Evolutionary conservation across 2,888 invertebrate genomes (phyloP).

Genomic region (Brachyopa scutellaris): DNA sequence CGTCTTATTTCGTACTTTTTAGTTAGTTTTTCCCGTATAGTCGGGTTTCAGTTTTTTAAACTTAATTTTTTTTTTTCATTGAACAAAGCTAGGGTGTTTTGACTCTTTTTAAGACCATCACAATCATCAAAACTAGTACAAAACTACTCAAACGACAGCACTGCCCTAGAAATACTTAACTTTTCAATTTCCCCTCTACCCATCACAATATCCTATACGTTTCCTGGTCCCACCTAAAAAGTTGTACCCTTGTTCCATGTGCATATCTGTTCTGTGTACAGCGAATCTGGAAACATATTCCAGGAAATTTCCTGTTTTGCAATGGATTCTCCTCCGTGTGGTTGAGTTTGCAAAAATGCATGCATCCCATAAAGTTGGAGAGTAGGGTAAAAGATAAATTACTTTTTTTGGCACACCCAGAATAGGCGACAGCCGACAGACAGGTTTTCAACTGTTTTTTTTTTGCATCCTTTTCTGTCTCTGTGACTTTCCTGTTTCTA

Average conservation of each 20-base stretch:
- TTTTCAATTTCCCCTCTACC: not conserved
- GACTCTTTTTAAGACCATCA: too few species aligned
- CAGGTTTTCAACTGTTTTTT: conserved; percentile 10
- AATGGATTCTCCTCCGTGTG: not conserved
- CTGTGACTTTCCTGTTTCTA: conserved; percentile 10
- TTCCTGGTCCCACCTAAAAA: not conserved
- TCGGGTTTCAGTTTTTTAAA: too few species aligned
- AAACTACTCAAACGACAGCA: too few species aligned
- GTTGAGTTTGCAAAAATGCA: conserved; percentile 37
- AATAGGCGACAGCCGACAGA: conserved; percentile 1
- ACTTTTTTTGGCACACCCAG: conserved; percentile 62
- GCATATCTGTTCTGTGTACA: not conserved
- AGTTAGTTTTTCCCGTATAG: too few species aligned
- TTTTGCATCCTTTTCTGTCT: not conserved
- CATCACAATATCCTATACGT: too few species aligned
- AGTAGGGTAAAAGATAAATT: conserved; percentile 4
- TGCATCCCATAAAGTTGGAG: conserved; percentile 20
- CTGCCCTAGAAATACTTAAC: too few species aligned
- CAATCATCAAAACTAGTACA: too few species aligned
- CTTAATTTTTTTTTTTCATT: too few species aligned
- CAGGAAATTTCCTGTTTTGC: conserved; percentile 55
- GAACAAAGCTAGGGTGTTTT: too few species aligned
- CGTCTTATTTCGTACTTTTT: too few species aligned
- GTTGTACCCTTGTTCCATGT: not conserved
- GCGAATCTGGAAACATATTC: conserved; percentile 24